A percentile compares a stretch with the other conserved stretches of the same genome.
These are phyloP conservation scores for Labrus mixtus DNA, from an alignment of 2,113 vertebrate species.

Conservation along the genomic window DNA sequence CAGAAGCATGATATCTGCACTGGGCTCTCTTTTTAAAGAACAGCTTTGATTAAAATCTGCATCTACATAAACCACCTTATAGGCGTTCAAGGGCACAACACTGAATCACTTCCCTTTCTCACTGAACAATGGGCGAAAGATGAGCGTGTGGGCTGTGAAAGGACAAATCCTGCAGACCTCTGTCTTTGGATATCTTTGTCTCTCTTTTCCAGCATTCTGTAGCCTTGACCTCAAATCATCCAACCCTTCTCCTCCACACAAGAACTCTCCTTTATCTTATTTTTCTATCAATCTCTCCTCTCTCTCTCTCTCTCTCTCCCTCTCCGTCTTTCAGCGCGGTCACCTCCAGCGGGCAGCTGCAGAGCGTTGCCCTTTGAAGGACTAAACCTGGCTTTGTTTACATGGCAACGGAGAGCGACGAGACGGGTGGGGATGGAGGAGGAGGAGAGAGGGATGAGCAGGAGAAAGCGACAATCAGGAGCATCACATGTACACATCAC, in stretches of 20 bases:
- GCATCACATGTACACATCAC: conserved; percentile 20
- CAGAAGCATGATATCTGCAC: conserved; percentile 1
- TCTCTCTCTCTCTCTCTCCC: conserved; percentile 23
- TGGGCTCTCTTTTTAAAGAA: not conserved
- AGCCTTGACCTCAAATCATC: conserved; percentile 61
- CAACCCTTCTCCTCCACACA: conserved; percentile 15
- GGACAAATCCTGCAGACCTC: conserved; percentile 45
- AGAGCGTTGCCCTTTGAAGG: conserved; percentile 78
- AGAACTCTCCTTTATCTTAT: conserved; percentile 41
- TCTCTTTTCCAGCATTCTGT: conserved; percentile 26
- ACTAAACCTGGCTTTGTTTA: conserved; percentile 82
- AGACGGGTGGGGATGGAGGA: conserved; percentile 48
- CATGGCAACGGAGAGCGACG: conserved; percentile 75
- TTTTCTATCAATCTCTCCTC: conserved; percentile 53
- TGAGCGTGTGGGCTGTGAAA: conserved; percentile 53
- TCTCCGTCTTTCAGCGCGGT: conserved; percentile 49
- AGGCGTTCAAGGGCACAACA: conserved; percentile 19
- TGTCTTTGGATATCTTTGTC: conserved; percentile 52
- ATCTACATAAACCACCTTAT: conserved; percentile 31
- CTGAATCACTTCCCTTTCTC: conserved; percentile 30
- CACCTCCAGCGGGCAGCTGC: conserved; percentile 70
- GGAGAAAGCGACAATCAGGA: conserved; percentile 39
- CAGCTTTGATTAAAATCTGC: conserved; percentile 21
- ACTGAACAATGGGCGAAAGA: conserved; percentile 35
- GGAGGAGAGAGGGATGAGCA: conserved; percentile 41